Conservation (phyloP, 2,888 invertebrate genomes). For the Neoascia interrupta region DNA sequence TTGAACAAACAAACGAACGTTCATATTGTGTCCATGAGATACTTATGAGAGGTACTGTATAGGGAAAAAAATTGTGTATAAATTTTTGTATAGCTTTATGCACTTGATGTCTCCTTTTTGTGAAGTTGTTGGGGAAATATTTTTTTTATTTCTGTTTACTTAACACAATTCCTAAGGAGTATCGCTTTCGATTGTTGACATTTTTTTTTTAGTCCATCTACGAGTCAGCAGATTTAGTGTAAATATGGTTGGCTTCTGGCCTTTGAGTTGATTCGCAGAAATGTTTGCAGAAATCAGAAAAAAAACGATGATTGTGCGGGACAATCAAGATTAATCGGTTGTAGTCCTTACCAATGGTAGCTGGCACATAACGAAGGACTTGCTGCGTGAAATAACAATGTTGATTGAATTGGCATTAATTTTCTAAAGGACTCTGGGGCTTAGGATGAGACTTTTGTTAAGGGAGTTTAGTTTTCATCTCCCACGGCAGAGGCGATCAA, state of each 20-base stretch:
- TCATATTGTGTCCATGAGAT: slow-evolving; percentile 12
- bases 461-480: too few species aligned
- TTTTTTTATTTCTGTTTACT: slow-evolving; percentile 29
- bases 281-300: background rate
- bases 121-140: slow-evolving; percentile 29
- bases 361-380: background rate
- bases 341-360: slow-evolving; percentile 2
- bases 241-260: background rate
- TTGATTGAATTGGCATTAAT: slow-evolving; percentile 27
- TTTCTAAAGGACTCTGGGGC: background rate
- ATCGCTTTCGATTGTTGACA: slow-evolving; percentile 29
- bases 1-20: slow-evolving; percentile 23
- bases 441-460: too few species aligned
- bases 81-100: background rate
- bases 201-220: slow-evolving; percentile 3
- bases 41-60: slow-evolving; percentile 17
- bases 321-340: slow-evolving; percentile 24
- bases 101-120: slow-evolving; percentile 2
- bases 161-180: slow-evolving; percentile 37
- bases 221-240: slow-evolving; percentile 14
- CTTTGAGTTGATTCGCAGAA: slow-evolving; percentile 28
- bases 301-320: background rate
- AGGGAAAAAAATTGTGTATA: too few species aligned
- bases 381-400: too few species aligned
- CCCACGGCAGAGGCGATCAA: too few species aligned